Evolutionary conservation across 2,888 invertebrate genomes (phyloP).

Genomic region (Flexamia atlantica): DNA sequence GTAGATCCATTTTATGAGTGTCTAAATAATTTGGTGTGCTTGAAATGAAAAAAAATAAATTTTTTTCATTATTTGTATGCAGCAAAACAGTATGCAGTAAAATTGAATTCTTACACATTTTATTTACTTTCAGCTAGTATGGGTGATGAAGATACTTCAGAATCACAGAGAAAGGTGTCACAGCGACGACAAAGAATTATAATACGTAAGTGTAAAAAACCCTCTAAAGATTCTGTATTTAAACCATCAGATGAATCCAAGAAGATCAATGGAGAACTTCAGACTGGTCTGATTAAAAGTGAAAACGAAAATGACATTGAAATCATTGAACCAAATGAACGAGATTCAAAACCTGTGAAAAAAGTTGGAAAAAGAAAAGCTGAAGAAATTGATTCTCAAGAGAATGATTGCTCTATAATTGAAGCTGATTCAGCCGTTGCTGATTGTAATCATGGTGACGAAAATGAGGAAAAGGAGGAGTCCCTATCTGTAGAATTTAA

Average conservation of each 20-base stretch:
- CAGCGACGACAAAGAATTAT: slow-evolving; percentile 33
- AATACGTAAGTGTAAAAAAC: slow-evolving; percentile 43
- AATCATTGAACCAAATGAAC: neutral
- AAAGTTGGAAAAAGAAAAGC: slow-evolving; percentile 41
- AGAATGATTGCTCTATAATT: neutral
- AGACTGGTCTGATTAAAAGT: neutral
- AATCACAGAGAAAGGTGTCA: slow-evolving; percentile 21
- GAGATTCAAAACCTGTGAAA: slow-evolving; percentile 6
- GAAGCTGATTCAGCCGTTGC: neutral
- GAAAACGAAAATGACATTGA: slow-evolving; percentile 31
- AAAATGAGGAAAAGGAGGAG: slow-evolving; percentile 51
- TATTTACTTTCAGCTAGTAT: slow-evolving; percentile 28
- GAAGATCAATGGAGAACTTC: slow-evolving; percentile 59
- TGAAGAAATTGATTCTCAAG: neutral
- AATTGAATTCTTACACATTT: too few relatives aligned
- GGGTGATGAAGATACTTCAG: slow-evolving; percentile 30
- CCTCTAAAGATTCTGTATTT: neutral
- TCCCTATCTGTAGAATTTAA: slow-evolving; percentile 65
- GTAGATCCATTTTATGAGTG: too few relatives aligned
- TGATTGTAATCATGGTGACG: slow-evolving; percentile 12
- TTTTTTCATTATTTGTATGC: too few relatives aligned
- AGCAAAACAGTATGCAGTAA: too few relatives aligned
- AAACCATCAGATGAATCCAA: slow-evolving; percentile 15
- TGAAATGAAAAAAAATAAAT: too few relatives aligned
- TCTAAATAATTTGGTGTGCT: too few relatives aligned